Base-by-base conservation (phyloP, 2,888 invertebrate species). In the Nebria salina region DNA sequence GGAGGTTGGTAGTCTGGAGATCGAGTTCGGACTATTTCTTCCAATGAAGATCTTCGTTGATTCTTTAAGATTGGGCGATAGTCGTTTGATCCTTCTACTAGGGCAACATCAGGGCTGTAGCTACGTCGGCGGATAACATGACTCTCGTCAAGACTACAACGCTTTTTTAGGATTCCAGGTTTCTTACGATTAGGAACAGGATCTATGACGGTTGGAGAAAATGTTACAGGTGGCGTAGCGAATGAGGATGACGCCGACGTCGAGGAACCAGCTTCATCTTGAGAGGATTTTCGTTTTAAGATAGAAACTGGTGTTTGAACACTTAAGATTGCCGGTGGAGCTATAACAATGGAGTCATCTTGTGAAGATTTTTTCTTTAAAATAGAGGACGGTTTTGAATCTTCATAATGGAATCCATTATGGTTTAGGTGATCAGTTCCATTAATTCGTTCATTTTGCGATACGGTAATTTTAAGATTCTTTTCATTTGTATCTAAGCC, bases 121-220 rank as follows among this genome's bases (percentile, higher is more conserved):
- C 93, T 94, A 77, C 94, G 90, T 84, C 93, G 91, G 72, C 93
- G 89, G 83, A 93, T 90, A 77, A 94, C 94, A 88, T 94, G 93
- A 34, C 93, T 93, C 87, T 96, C 96, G 85, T 96, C 96, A 84
- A 96, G 90, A 86, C 96, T 96, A 81, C 95, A 93, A 54, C 95
- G 93, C 89, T 96, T 96, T 88, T 96, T 96, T 83, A 95, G 90
- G 86, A 96, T 96, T 72, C 95, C 95, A 87, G 95, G 95, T 78
- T 93, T 92, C 84, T 93, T 92, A 83, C 91, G 89, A 78, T 90
- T 90, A 64, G 90, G 90, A 81, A 92, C 91, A 43, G 92, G 91
- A 86, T 95, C 95, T 74, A 94, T 89, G 79, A 95, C 95, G 86
- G 91, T 94, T 0, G 95, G 94, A 7, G 95, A 95, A 89, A 95